Evolutionary conservation across 2,888 invertebrate genomes (phyloP).

Genomic region (Caradrina clavipalpis): DNA sequence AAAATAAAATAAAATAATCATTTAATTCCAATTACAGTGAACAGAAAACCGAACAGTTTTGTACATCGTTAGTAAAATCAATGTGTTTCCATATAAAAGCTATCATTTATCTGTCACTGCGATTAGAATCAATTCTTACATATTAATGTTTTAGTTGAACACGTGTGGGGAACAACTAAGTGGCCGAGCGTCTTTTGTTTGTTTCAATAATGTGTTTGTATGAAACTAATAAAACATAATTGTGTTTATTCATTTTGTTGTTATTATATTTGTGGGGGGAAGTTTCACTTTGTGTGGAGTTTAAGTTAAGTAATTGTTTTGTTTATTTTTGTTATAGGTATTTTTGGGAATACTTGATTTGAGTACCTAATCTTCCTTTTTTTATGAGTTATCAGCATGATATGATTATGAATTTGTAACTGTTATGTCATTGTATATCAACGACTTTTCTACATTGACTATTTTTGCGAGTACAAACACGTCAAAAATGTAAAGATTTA

Average conservation of each 20-base stretch:
- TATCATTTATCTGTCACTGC: constrained; percentile 38
- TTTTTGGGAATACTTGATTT: too few species aligned
- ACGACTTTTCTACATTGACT: too few species aligned
- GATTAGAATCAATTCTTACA: constrained; percentile 44
- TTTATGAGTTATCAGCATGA: too few species aligned
- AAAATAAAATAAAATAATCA: constrained; percentile 20
- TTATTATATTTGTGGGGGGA: constrained; percentile 4
- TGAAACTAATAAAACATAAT: constrained; percentile 8
- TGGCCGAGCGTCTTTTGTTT: constrained; percentile 16
- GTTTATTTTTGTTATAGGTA: too few species aligned
- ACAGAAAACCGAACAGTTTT: constrained; percentile 36
- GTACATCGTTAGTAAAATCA: constrained; percentile 49
- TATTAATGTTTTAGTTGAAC: constrained; percentile 23
- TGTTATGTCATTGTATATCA: too few species aligned
- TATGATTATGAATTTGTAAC: too few species aligned
- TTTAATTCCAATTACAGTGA: constrained; percentile 44
- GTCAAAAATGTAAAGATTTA: too few species aligned
- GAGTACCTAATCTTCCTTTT: too few species aligned
- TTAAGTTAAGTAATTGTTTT: too few species aligned
- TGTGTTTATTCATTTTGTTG: constrained; percentile 3
- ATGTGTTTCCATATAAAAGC: constrained; percentile 28
- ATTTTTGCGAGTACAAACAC: too few species aligned
- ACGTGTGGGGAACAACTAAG: constrained; percentile 12
- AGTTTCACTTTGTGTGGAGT: background rate
- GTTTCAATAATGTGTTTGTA: constrained; percentile 27